phyloP scores from a whole-genome alignment of 2,888 invertebrate species.

The Diadegma fenestrale region DNA sequence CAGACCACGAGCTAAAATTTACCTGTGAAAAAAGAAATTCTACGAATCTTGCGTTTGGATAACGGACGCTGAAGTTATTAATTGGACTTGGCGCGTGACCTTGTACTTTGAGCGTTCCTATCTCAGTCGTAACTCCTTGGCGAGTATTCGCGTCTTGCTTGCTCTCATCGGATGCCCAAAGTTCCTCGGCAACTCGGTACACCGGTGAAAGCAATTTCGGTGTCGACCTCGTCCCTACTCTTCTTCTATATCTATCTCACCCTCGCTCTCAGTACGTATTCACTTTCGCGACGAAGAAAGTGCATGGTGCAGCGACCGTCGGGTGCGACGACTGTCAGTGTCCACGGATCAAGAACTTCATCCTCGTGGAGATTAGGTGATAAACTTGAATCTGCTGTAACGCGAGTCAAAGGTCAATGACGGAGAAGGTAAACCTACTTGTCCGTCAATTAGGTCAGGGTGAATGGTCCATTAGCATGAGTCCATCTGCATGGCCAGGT shows the following conservation, averaged over 20 bases:
- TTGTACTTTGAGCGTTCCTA: conserved; percentile 79
- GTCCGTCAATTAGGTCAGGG: not conserved
- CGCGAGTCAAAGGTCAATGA: not conserved
- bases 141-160: conserved; percentile 58
- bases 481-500: not conserved
- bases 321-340: conserved; percentile 27
- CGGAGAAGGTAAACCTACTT: not conserved
- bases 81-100: conserved; percentile 84
- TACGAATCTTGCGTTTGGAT: conserved; percentile 15
- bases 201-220: conserved; percentile 83
- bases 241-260: conserved; percentile 63
- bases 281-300: conserved; percentile 79
- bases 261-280: conserved; percentile 68
- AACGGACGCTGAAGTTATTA: conserved; percentile 81
- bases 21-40: conserved; percentile 22
- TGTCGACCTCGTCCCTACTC: conserved; percentile 77
- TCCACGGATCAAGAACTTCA: conserved; percentile 18
- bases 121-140: conserved; percentile 61
- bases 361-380: not conserved
- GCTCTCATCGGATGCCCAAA: conserved; percentile 80
- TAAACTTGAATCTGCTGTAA: conserved; percentile 9
- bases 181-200: conserved; percentile 83
- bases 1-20: not conserved
- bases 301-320: conserved; percentile 78
- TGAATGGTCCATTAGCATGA: not conserved